phyloP scores from a whole-genome alignment of 2,113 vertebrate species.

The Empidonax traillii region DNA sequence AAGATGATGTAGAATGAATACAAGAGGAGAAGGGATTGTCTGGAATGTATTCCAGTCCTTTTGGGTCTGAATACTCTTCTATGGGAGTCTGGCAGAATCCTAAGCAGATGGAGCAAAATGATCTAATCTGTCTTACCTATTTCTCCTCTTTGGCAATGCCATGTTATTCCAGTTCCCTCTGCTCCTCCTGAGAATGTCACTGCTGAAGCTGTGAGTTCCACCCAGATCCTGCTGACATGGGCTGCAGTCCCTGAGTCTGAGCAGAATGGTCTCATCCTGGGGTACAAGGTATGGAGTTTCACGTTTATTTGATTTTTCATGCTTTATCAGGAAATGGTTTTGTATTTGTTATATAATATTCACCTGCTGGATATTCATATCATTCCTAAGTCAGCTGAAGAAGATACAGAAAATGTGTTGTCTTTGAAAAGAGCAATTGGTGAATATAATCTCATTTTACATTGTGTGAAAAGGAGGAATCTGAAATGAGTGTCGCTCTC shows the following conservation, averaged over 20 bases:
- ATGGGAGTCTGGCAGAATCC: not conserved
- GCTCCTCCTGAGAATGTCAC: constrained; percentile 88
- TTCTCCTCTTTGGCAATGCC: not conserved
- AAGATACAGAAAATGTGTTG: not conserved
- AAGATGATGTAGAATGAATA: not conserved
- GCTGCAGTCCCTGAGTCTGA: constrained; percentile 80
- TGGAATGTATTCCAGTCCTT: not conserved
- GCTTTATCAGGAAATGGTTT: not conserved
- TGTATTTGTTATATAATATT: not conserved
- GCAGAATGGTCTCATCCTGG: constrained; percentile 90
- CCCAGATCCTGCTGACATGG: constrained; percentile 91
- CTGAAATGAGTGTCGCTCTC: not conserved
- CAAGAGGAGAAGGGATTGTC: not conserved
- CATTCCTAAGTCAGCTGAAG: not conserved
- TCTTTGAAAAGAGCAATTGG: not conserved
- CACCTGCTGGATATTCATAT: not conserved
- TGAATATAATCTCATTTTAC: not conserved
- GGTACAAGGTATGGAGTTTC: constrained; percentile 86
- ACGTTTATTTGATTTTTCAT: not conserved
- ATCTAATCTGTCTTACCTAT: not conserved
- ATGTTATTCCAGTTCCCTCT: constrained; percentile 81
- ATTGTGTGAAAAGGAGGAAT: not conserved
- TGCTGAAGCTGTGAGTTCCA: constrained; percentile 90
- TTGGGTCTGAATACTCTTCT: not conserved
- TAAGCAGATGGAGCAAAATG: not conserved